phyloP scores from a whole-genome alignment of 1,140 invertebrate species.

The Palaemon carinicauda region DNA sequence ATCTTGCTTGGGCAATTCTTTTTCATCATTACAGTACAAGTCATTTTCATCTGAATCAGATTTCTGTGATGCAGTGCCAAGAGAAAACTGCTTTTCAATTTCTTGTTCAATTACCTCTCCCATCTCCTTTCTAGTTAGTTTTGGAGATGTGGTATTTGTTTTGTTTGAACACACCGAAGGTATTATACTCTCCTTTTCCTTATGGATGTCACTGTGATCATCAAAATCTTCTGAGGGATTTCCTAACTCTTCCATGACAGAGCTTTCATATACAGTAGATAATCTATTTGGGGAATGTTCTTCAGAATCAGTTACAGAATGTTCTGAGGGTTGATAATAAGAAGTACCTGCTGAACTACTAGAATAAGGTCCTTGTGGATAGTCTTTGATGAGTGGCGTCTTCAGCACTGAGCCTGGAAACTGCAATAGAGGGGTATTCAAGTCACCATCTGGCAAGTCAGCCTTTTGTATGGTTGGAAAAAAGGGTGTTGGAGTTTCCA shows the following conservation, averaged over 20 bases:
- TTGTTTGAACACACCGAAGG: neutral
- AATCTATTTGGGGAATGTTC: slow-evolving; percentile 5
- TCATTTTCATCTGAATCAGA: neutral
- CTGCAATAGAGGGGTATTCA: slow-evolving; percentile 16
- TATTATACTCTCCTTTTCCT: no score
- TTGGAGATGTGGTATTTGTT: neutral
- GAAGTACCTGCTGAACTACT: slow-evolving; percentile 34
- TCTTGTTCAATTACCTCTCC: slow-evolving; percentile 41
- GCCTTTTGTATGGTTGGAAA: neutral
- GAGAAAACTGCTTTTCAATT: slow-evolving; percentile 20
- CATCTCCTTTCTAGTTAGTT: slow-evolving; percentile 29
- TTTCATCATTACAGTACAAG: no score
- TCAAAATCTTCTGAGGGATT: neutral
- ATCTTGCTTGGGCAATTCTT: neutral
- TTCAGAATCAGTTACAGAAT: slow-evolving; percentile 37
- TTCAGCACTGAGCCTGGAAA: neutral
- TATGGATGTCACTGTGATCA: no score
- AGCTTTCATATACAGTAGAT: slow-evolving; percentile 19
- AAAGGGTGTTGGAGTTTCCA: slow-evolving; percentile 35
- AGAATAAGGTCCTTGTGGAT: slow-evolving; percentile 43
- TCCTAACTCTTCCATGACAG: neutral
- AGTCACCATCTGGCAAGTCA: neutral
- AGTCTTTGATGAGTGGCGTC: slow-evolving; percentile 34
- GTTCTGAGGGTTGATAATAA: slow-evolving; percentile 43
- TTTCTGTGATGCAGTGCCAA: neutral